Conservation (phyloP, 1,140 invertebrate species). For the Paralvinella palmiformis region DNA sequence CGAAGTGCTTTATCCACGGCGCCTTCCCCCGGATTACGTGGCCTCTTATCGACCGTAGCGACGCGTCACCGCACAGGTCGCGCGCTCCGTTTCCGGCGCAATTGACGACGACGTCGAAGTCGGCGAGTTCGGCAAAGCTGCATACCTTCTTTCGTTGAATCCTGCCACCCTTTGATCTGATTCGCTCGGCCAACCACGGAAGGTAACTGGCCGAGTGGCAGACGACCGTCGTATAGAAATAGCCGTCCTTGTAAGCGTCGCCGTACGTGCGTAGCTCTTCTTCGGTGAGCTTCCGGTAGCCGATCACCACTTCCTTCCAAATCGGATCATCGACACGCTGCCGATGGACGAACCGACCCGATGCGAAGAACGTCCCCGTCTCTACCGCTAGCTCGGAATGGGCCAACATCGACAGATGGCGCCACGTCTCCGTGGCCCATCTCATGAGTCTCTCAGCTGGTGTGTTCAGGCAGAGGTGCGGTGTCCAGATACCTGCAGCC, state of each 20-base stretch:
- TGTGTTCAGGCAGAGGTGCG: constrained; percentile 54
- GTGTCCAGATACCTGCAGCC: constrained; percentile 80
- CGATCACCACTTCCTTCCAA: too few species aligned
- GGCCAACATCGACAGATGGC: too few species aligned
- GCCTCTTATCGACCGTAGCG: constrained; percentile 72
- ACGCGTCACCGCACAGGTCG: constrained; percentile 66
- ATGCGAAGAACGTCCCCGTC: too few species aligned
- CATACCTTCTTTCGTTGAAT: neutral
- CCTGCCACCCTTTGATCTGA: neutral
- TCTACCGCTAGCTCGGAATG: too few species aligned
- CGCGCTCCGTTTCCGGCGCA: constrained; percentile 78
- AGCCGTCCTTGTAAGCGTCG: too few species aligned
- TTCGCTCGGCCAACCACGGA: neutral
- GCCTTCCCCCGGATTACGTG: constrained; percentile 68
- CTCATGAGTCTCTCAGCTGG: too few species aligned
- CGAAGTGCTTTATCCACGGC: neutral
- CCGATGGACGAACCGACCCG: too few species aligned
- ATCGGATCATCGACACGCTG: too few species aligned
- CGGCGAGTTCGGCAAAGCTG: constrained; percentile 8
- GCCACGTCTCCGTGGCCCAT: too few species aligned
- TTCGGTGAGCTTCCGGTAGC: neutral
- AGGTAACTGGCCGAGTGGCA: neutral
- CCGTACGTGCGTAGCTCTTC: neutral
- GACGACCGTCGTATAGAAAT: neutral
- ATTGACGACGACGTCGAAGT: constrained; percentile 78